These are phyloP conservation scores for Drosophila pseudoobscura DNA, from an alignment of 1,140 invertebrate genomes.

Conservation along the genomic window DNA sequence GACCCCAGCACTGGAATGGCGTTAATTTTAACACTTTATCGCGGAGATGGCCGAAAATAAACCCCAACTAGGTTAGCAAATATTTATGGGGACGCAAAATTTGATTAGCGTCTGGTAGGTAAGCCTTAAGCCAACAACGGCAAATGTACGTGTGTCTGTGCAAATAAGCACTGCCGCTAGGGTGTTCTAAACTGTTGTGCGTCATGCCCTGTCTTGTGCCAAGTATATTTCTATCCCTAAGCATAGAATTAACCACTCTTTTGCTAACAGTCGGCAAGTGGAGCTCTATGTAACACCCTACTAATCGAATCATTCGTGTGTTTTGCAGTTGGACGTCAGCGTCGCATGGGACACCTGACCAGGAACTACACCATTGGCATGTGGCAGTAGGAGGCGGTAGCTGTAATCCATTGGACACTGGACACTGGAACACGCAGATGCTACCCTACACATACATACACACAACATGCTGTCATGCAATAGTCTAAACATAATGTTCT, in stretches of 20 bases:
- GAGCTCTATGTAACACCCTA: not conserved
- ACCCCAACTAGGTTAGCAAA: constrained; percentile 50
- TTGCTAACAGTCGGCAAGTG: constrained; percentile 20
- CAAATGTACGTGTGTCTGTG: constrained; percentile 7
- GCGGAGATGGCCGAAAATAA: constrained; percentile 27
- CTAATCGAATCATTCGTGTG: constrained; percentile 35
- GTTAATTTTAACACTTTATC: constrained; percentile 34
- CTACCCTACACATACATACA: not conserved
- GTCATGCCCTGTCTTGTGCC: not conserved
- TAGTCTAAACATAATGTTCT: constrained; percentile 34
- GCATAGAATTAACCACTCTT: not conserved
- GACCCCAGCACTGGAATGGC: constrained; percentile 4
- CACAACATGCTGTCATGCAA: constrained; percentile 15
- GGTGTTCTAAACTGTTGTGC: no score
- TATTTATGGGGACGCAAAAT: constrained; percentile 32
- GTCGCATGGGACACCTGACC: constrained; percentile 81
- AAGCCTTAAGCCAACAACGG: constrained; percentile 39
- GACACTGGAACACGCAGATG: constrained; percentile 17
- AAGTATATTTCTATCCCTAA: constrained; percentile 8
- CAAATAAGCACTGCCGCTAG: constrained; percentile 10
- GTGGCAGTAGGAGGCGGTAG: constrained; percentile 59
- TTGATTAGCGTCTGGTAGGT: constrained; percentile 40
- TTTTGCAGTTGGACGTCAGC: constrained; percentile 80
- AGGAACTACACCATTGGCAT: constrained; percentile 81
- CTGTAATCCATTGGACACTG: constrained; percentile 1